Evolutionary conservation across 37 sponge, comb jelly and placozoan genomes (phyloP), one percentile per base, ranked within the genome.

Genomic region (Lycopodina hypogea): DNA sequence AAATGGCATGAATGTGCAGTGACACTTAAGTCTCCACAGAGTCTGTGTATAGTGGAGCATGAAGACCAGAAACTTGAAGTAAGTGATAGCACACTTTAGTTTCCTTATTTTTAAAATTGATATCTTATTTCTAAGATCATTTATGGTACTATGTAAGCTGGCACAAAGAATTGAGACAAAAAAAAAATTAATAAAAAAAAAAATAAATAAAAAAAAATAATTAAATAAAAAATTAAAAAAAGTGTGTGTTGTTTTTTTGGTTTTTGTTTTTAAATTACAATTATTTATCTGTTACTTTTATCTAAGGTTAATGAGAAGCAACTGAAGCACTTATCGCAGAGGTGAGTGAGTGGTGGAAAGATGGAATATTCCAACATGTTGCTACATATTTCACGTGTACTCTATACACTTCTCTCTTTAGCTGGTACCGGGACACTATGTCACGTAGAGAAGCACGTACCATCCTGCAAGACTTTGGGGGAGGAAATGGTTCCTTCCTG

Each of bases 1-100:
- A 84, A 76, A 14, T 92, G 93, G 93, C 93, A 88, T 62, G 89
- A 88, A 45, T 84, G 93, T 56, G 26, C 69, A 8, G 81, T 84
- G 15, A 51, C 77, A 0, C 64, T 92, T 29, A 35, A 78, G 7
- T 78, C 85, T 33, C 88, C 88, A n/a, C n/a, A n/a, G 15, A 38
- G 42, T 41, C 69, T 92, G 35, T 30, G 65, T 26, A 68, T 92
- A 6, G 76, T 69, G 45, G 93, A 87, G 62, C 77, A 81, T 63
- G 89, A 92, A 69, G 93, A 92, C 69, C 57, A 76, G 28, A 55
- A 52, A 48, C 41, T 81, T 14, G 89, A 92, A 77, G 93, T 92
- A 36, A 84, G 88, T 15, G 35, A 23, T 1, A 58, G 15, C 12
- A 51, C 11, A 56, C 30, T 24, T 23, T 63, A 22, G 28, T 17